Percentiles rank a stretch among this genome's conserved stretches.
phyloP scores from a whole-genome alignment of 2,888 invertebrate genomes.

The Agrochola macilenta region DNA sequence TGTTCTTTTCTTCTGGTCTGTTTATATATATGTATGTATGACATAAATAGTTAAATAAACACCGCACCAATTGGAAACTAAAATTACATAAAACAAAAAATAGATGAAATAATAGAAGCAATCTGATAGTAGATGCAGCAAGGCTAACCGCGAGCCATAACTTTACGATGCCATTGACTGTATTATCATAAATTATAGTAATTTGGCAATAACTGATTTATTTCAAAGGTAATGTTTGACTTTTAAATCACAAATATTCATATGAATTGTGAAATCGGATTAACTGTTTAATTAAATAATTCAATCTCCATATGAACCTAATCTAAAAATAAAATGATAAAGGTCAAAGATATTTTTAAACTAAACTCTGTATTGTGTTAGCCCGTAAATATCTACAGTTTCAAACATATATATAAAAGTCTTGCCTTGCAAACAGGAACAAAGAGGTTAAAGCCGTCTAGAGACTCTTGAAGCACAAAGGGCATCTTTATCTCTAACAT shows the following conservation, averaged over 20 bases:
- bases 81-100: background rate
- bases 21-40: no score
- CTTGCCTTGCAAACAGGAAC: background rate
- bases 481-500: no score
- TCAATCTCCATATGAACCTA: constrained; percentile 6
- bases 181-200: constrained; percentile 54
- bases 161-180: constrained; percentile 13
- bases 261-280: constrained; percentile 19
- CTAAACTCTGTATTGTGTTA: background rate
- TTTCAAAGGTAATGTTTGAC: constrained; percentile 40
- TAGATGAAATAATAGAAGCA: background rate
- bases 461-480: no score
- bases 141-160: constrained; percentile 3
- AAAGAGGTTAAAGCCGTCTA: background rate
- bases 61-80: background rate
- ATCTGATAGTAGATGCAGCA: background rate
- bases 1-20: no score
- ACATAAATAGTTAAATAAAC: no score
- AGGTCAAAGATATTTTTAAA: constrained; percentile 4
- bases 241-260: constrained; percentile 51
- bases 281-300: constrained; percentile 16
- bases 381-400: background rate
- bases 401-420: background rate
- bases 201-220: constrained; percentile 50
- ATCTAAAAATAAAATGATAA: constrained; percentile 8